Evolutionary conservation across 2,888 invertebrate genomes (phyloP).

Genomic region (Tryphoninae sp.): DNA sequence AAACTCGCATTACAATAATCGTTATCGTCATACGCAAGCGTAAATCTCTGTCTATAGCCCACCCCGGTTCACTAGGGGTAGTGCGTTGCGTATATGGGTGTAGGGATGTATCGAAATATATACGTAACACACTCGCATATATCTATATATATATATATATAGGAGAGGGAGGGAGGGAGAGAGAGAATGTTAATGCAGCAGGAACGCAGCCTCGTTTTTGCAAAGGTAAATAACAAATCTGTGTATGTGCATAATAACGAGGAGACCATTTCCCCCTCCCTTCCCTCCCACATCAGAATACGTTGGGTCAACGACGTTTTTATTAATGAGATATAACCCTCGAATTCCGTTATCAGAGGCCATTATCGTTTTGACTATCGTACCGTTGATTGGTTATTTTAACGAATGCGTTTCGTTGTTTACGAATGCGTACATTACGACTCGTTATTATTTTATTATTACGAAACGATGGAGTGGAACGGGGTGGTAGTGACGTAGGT

Average conservation of each 20-base stretch:
- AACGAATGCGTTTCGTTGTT: neutral
- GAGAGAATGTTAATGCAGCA: slow-evolving; percentile 6
- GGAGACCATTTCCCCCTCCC: neutral
- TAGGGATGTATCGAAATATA: neutral
- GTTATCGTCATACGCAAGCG: slow-evolving; percentile 50
- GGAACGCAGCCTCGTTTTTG: slow-evolving; percentile 8
- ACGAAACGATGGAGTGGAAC: too few species aligned
- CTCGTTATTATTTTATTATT: too few species aligned
- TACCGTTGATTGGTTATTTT: slow-evolving; percentile 1
- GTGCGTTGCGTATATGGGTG: too few species aligned
- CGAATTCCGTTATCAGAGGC: neutral
- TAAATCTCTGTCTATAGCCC: slow-evolving; percentile 32
- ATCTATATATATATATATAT: slow-evolving; percentile 22
- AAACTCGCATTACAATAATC: slow-evolving; percentile 48
- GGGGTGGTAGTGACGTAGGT: too few species aligned
- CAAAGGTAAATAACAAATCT: slow-evolving; percentile 16
- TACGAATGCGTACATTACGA: too few species aligned
- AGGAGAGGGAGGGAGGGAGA: neutral
- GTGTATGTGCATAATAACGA: slow-evolving; percentile 1
- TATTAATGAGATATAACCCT: neutral
- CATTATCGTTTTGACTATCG: neutral
- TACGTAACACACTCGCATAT: neutral
- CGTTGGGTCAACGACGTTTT: neutral
- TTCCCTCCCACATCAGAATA: too few species aligned
- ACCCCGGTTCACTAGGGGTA: neutral